These are phyloP conservation scores for Conops quadrifasciatus DNA, from an alignment of 2,888 invertebrate species.

Conservation along the genomic window DNA sequence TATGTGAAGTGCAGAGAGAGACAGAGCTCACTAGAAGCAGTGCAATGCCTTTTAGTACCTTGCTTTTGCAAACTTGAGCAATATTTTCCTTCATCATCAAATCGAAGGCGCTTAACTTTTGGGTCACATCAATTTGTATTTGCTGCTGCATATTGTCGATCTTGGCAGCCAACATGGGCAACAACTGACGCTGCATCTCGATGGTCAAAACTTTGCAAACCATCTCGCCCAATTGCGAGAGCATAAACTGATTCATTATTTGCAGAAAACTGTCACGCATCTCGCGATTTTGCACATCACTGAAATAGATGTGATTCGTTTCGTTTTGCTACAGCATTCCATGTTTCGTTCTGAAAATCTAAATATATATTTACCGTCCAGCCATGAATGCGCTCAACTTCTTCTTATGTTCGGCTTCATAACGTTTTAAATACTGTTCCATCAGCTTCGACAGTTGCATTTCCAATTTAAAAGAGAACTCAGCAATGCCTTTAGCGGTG, in stretches of 20 bases:
- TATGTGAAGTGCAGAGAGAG: too few relatives aligned
- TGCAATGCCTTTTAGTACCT: too few relatives aligned
- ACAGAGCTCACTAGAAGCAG: too few relatives aligned
- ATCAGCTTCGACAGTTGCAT: slow-evolving; percentile 61
- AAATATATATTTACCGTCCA: slow-evolving; percentile 53
- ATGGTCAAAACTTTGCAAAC: slow-evolving; percentile 68
- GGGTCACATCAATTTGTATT: slow-evolving; percentile 77
- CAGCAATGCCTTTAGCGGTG: slow-evolving; percentile 54
- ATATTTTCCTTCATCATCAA: slow-evolving; percentile 81
- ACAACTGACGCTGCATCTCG: slow-evolving; percentile 69
- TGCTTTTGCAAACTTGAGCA: slow-evolving; percentile 79
- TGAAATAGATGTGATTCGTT: slow-evolving; percentile 44
- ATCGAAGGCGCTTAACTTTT: slow-evolving; percentile 78
- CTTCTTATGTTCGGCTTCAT: slow-evolving; percentile 62
- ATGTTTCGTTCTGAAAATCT: background rate
- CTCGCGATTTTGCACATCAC: slow-evolving; percentile 67
- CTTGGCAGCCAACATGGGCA: slow-evolving; percentile 71
- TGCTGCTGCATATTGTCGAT: slow-evolving; percentile 76
- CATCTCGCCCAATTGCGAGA: slow-evolving; percentile 67
- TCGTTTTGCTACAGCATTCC: slow-evolving; percentile 12
- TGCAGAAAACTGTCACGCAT: slow-evolving; percentile 67
- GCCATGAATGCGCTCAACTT: slow-evolving; percentile 59
- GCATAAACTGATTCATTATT: slow-evolving; percentile 68
- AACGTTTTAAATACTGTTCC: slow-evolving; percentile 63
- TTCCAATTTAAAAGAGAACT: slow-evolving; percentile 61